Evolutionary conservation across 2,888 invertebrate species (phyloP).

Genomic region (Belgica antarctica): DNA sequence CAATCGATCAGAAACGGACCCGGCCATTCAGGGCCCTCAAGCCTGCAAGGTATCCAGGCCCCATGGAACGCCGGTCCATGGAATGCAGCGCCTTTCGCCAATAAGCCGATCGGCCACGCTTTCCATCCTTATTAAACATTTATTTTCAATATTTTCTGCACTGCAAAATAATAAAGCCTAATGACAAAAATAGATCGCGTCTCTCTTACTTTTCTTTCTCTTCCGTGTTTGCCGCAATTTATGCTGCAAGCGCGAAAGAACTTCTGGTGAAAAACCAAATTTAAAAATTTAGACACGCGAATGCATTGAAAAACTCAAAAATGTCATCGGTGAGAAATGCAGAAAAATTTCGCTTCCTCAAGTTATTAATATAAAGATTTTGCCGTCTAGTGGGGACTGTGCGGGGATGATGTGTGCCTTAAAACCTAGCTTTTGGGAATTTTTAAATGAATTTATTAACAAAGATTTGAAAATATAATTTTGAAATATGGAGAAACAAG

Average conservation of each 20-base stretch:
- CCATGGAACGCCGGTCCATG: neutral
- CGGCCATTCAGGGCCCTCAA: too few relatives aligned
- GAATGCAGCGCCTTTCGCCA: neutral
- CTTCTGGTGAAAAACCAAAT: conserved; percentile 8
- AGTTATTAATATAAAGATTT: conserved; percentile 7
- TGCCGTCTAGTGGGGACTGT: too few relatives aligned
- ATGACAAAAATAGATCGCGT: neutral
- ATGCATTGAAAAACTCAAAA: conserved; percentile 3
- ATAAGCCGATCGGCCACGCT: neutral
- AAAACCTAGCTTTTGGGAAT: too few relatives aligned
- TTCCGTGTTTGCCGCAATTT: conserved; percentile 25
- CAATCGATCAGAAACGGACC: neutral
- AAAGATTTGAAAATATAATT: too few relatives aligned
- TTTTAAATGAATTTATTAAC: too few relatives aligned
- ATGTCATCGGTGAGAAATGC: conserved; percentile 28
- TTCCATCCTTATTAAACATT: neutral
- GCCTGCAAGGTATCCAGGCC: too few relatives aligned
- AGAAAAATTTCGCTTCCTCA: conserved; percentile 26
- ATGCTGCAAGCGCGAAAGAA: neutral
- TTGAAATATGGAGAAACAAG: too few relatives aligned
- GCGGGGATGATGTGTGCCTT: too few relatives aligned
- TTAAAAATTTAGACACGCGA: conserved; percentile 21
- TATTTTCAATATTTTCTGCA: too few relatives aligned
- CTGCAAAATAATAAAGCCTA: conserved; percentile 3
- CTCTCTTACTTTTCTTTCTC: neutral